Evolutionary conservation across 1,140 invertebrate genomes (phyloP).

Genomic region (Hormaphis cornu): DNA sequence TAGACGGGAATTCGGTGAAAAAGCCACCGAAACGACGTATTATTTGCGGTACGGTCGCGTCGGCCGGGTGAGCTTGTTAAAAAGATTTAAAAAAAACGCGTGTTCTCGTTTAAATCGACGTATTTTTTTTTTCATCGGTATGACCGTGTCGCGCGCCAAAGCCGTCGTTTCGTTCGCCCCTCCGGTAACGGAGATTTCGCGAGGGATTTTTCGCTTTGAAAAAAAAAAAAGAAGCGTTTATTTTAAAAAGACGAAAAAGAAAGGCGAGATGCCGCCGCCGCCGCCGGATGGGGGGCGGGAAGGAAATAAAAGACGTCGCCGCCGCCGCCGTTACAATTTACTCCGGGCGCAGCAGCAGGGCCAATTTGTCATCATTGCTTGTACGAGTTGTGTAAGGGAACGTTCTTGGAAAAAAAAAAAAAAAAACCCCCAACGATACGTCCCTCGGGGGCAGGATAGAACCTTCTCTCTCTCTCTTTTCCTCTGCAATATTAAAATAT

Average conservation of each 20-base stretch:
- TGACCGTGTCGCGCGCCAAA: too few relatives aligned
- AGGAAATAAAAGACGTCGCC: too few relatives aligned
- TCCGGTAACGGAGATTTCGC: neutral
- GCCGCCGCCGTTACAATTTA: slow-evolving; percentile 6
- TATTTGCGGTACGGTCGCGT: too few relatives aligned
- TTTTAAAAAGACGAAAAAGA: neutral
- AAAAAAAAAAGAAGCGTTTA: neutral
- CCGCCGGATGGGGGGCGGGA: too few relatives aligned
- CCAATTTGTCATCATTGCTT: slow-evolving; percentile 32
- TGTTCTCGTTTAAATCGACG: too few relatives aligned
- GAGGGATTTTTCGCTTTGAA: neutral
- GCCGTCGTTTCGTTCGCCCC: too few relatives aligned
- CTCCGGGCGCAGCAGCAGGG: neutral
- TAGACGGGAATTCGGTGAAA: too few relatives aligned
- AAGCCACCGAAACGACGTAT: too few relatives aligned
- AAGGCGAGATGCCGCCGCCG: neutral
- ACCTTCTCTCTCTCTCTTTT: neutral
- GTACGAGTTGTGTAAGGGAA: neutral
- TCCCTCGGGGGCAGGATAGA: neutral
- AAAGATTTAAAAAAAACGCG: too few relatives aligned
- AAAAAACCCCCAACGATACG: neutral
- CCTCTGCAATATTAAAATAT: neutral
- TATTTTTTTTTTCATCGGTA: too few relatives aligned
- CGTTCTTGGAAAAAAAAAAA: neutral
- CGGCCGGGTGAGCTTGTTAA: too few relatives aligned